Conservation (phyloP, 1,140 invertebrate species). For the Homalodisca vitripennis region DNA sequence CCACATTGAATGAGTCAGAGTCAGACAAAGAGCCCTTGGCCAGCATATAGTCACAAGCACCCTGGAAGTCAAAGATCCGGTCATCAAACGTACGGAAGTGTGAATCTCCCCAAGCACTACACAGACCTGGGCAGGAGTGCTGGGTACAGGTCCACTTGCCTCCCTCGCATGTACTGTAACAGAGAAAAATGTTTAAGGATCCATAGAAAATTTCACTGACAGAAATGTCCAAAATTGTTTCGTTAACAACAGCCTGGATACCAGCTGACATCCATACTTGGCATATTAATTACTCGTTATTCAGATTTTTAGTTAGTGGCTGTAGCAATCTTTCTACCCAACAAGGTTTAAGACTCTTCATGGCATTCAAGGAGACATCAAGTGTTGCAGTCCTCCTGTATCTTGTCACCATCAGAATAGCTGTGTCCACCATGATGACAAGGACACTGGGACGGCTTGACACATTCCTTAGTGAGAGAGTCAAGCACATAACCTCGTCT, state of each 20-base stretch:
- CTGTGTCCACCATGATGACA: too few relatives aligned
- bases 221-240: not conserved
- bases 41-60: constrained; percentile 82
- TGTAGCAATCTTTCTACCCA: too few relatives aligned
- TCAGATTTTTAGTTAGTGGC: too few relatives aligned
- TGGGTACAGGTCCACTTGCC: constrained; percentile 69
- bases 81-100: constrained; percentile 88
- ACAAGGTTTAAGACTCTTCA: too few relatives aligned
- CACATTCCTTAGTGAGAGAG: too few relatives aligned
- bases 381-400: too few relatives aligned
- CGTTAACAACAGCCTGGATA: not conserved
- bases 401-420: too few relatives aligned
- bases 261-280: too few relatives aligned
- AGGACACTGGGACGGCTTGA: too few relatives aligned
- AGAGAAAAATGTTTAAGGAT: not conserved
- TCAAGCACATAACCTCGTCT: too few relatives aligned
- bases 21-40: constrained; percentile 63
- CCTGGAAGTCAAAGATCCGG: constrained; percentile 81
- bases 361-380: too few relatives aligned
- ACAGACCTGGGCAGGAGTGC: constrained; percentile 62
- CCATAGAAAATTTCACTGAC: not conserved
- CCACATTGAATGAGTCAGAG: constrained; percentile 65
- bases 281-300: too few relatives aligned
- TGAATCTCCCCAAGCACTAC: constrained; percentile 81
- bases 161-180: constrained; percentile 58